A percentile compares a stretch with the other conserved stretches of the same genome.
These are phyloP conservation scores for Drosophila picticornis DNA, from an alignment of 2,888 invertebrate species.

Conservation along the genomic window DNA sequence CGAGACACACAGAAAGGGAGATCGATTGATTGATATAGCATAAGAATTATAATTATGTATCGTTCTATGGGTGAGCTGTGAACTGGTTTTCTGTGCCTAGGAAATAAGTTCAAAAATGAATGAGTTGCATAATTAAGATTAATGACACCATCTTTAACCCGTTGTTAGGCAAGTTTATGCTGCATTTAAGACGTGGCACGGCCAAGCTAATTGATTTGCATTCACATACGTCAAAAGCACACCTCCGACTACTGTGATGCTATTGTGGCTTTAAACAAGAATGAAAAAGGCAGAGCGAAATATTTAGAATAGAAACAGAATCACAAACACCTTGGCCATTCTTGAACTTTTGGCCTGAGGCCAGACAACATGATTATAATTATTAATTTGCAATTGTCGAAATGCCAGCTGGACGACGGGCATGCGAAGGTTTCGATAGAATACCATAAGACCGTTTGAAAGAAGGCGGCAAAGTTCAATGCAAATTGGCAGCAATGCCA, in stretches of 20 bases:
- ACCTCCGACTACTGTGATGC: conserved; percentile 45
- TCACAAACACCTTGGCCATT: conserved; percentile 45
- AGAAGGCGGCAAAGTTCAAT: conserved; percentile 72
- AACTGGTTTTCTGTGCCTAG: conserved; percentile 63
- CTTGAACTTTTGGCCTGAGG: conserved; percentile 52
- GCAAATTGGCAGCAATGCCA: conserved; percentile 55
- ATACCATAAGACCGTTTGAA: conserved; percentile 38
- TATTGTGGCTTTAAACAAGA: conserved; percentile 5
- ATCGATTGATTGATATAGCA: conserved; percentile 42
- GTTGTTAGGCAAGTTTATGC: conserved; percentile 25
- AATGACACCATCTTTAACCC: conserved; percentile 34
- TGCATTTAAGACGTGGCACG: conserved; percentile 39
- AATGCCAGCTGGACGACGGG: conserved; percentile 42
- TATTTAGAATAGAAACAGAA: neutral
- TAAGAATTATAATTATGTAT: conserved; percentile 7
- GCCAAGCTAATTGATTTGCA: conserved; percentile 54
- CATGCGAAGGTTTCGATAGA: conserved; percentile 50
- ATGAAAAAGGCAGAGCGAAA: neutral
- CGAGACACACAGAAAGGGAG: neutral
- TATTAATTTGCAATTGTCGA: conserved; percentile 71
- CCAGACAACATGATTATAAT: conserved; percentile 40
- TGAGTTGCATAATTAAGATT: conserved; percentile 53
- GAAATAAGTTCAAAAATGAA: conserved; percentile 40
- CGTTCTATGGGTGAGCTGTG: conserved; percentile 25
- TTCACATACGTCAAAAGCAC: conserved; percentile 30